phyloP scores from a whole-genome alignment of 2,113 vertebrate species.

The Crotalus viridis region DNA sequence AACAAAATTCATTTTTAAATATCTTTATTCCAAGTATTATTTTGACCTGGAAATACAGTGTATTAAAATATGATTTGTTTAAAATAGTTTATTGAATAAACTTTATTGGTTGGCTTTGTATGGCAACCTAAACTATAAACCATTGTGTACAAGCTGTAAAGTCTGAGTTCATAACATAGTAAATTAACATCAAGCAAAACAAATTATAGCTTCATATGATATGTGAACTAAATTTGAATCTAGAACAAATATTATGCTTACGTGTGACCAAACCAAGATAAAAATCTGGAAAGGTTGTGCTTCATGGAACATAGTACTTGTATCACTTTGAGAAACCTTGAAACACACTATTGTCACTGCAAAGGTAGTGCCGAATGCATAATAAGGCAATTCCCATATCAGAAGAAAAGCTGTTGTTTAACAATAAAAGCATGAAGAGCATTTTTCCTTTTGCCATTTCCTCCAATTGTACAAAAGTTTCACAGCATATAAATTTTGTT shows the following conservation, averaged over 20 bases:
- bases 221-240: not conserved
- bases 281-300: not conserved
- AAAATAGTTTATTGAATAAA: not conserved
- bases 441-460: not conserved
- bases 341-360: slow-evolving; percentile 4
- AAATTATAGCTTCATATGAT: not conserved
- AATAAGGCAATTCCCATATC: not conserved
- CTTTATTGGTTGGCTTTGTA: not conserved
- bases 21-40: not conserved
- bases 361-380: not conserved
- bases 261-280: not conserved
- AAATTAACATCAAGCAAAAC: not conserved
- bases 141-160: not conserved
- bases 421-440: not conserved
- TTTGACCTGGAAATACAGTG: not conserved
- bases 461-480: not conserved
- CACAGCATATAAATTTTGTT: not conserved
- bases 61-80: not conserved
- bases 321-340: not conserved
- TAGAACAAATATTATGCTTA: not conserved
- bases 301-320: not conserved
- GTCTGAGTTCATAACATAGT: not conserved
- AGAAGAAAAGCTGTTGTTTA: slow-evolving; percentile 2
- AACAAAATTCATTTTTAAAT: not conserved
- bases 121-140: not conserved